Conservation (phyloP, 2,797 vertebrate genomes). For the Acridotheres tristis region DNA sequence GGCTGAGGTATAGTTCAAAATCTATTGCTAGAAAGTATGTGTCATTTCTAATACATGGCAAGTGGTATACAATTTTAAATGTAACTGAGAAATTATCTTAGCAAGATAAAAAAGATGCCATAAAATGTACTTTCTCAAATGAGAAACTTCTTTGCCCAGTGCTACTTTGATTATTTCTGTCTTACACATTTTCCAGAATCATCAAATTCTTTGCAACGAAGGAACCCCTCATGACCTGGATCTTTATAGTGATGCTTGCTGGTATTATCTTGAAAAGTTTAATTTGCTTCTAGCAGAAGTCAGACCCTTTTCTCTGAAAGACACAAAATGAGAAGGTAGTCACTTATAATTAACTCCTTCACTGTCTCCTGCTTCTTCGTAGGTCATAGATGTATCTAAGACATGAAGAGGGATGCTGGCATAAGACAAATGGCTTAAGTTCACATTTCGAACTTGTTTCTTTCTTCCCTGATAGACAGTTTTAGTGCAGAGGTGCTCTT, state of each 20-base stretch:
- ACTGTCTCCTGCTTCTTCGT: neutral
- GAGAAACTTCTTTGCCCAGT: neutral
- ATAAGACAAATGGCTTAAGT: neutral
- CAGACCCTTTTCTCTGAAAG: constrained; percentile 6
- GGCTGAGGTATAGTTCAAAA: neutral
- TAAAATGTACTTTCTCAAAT: neutral
- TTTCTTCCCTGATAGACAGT: neutral
- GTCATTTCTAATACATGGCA: neutral
- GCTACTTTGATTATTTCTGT: neutral
- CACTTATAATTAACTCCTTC: neutral
- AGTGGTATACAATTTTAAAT: neutral
- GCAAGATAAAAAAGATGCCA: neutral
- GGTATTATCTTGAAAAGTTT: constrained; percentile 53
- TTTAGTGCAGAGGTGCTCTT: neutral
- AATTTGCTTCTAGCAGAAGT: neutral
- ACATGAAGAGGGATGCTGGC: neutral
- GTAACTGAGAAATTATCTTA: neutral
- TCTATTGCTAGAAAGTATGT: neutral
- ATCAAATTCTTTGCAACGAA: neutral
- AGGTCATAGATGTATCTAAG: neutral
- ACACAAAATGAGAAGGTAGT: neutral
- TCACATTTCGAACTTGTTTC: neutral
- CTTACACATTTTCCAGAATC: neutral
- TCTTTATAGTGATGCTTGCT: constrained; percentile 13
- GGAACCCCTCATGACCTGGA: neutral